Base-by-base conservation (phyloP, 2,888 invertebrate species). In the Heliconius ismenius region DNA sequence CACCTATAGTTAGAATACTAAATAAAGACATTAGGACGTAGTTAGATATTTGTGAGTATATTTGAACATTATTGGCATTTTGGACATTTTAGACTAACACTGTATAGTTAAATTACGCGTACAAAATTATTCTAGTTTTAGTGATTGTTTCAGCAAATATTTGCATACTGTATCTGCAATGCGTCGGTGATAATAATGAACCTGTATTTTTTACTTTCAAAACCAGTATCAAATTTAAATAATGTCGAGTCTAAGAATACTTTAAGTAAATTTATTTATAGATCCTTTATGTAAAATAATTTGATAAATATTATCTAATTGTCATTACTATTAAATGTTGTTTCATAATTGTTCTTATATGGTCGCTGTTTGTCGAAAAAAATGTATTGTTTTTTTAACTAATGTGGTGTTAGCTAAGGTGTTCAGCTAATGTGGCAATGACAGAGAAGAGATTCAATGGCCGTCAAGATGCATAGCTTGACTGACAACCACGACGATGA, bases 101-200 rank as follows among this genome's bases (percentile, higher is more conserved):
- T 58, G n/a, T 58, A 24, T 58, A 58, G 70, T 36, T 70, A 70
- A 70, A 70, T 70, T 58, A 70, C 36, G 70, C 32, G 32, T 58
- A 70, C 70, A 58, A 58, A 58, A 32, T 70, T 58, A 67, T 58
- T 24, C 13, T 58, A 70, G 58, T 58, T 70, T 70, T 58, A 70
- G 70, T 70, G 58, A 58, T 70, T 54, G 70, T 70, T 70, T 70
- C 70, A 70, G 58, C 58, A 58, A 70, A 54, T 70, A 70, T 70
- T 70, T 70, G 70, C 70, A 70, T 70, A 58, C 32, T 32, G 54
- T 58, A 70, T 70, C 70, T 58, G 70, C 70, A 70, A 70, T 70
- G 70, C 70, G 70, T 70, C 70, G 70, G 58, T 58, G 32, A 70
- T 58, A 70, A 58, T 70, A 39, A 67, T 58, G n/a, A 15, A 70